Evolutionary conservation across 1,140 invertebrate species (phyloP), one percentile per base, ranked within the genome.

Genomic region (Eumeta japonica): DNA sequence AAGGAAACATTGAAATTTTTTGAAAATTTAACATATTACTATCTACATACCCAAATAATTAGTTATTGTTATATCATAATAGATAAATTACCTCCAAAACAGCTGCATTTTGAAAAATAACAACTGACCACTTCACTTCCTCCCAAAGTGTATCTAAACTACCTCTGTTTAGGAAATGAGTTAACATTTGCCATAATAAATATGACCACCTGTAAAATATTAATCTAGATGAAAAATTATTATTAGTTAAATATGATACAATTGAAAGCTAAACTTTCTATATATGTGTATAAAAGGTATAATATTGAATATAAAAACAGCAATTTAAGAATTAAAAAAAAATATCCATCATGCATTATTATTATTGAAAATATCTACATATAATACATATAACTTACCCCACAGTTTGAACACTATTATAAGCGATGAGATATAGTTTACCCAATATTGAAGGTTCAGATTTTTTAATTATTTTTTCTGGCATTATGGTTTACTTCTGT

Each of bases 81-180:
- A 24, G 41, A 16, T 16, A 28, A 12, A 41, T 52, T 77, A 89
- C 88, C 83, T 96, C 92, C 37, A 96, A 75, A 40, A 92, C 59
- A 37, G 92, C 93, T 41, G 87, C 90, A 75, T 92, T 93, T 78
- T 97, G 94, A 52, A 94, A 94, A 45, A 94, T 81, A 28, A 89
- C 81, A 1, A 96, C 76, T 7, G 82, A 77, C 41, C 78, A 68
- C 50, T 83, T 81, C 1, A 88, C 81, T 47, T 76, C 79, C 7
- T 82, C 68, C 85, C 89, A 93, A 35, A 89, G 77, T 34, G 77
- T 67, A 37, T 48, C 64, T 24, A 77, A 52, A 16, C 70, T 55
- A 17, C 64, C 63, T 28, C 65, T 46, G 16, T 57, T 48, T 1
- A 76, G 48, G 47, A 86, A 85, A 59, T 81, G 80, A 19, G 62